phyloP scores from a whole-genome alignment of 2,797 vertebrate species.

The Darevskia nairensis region DNA sequence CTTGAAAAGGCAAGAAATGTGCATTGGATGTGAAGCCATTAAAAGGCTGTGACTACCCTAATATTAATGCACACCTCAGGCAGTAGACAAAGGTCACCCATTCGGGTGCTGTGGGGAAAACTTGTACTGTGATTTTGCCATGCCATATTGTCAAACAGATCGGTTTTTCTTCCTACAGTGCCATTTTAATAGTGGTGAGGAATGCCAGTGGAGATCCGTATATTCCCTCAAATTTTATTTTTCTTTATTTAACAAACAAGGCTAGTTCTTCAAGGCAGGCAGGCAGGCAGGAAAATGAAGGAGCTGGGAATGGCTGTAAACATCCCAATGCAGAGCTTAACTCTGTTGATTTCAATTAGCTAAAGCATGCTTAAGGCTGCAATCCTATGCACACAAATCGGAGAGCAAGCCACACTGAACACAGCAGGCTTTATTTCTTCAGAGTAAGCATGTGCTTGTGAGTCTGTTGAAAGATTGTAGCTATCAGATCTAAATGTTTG shows the following conservation, averaged over 20 bases:
- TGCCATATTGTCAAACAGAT: not conserved
- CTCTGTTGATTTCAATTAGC: constrained; percentile 32
- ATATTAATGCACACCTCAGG: not conserved
- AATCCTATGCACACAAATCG: not conserved
- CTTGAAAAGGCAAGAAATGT: not conserved
- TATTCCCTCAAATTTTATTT: not conserved
- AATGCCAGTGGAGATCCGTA: not conserved
- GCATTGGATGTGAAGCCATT: not conserved
- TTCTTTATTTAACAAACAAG: not conserved
- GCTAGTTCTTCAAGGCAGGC: not conserved
- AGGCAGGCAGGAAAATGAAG: constrained; percentile 1
- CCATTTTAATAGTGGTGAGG: not conserved
- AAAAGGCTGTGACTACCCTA: not conserved
- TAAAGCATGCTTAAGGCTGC: not conserved
- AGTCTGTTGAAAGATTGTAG: not conserved
- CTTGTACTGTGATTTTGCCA: rapidly evolving
- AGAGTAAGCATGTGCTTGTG: not conserved
- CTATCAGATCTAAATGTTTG: not conserved
- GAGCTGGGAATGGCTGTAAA: not conserved
- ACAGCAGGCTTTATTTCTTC: constrained; percentile 3
- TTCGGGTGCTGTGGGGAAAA: not conserved
- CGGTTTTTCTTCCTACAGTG: not conserved
- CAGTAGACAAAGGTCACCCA: not conserved
- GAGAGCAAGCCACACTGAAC: not conserved
- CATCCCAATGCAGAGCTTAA: constrained; percentile 11